These are phyloP conservation scores for Trichosurus vulpecula DNA, from an alignment of 2,797 vertebrate species.

Conservation along the genomic window DNA sequence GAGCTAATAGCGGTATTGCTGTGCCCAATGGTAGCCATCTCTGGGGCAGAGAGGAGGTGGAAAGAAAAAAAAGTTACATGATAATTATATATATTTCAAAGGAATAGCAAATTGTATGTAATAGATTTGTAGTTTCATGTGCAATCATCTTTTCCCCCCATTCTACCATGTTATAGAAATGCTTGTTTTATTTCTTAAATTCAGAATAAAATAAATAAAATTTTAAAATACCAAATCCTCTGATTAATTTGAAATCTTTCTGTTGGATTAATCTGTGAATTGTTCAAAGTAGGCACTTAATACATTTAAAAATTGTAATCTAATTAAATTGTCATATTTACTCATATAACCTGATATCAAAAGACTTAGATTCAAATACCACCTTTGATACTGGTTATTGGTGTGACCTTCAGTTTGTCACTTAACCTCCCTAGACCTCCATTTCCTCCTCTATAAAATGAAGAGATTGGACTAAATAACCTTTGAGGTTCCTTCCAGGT, in stretches of 20 bases:
- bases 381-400: not conserved
- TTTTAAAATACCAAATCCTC: not conserved
- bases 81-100: not conserved
- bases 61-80: not conserved
- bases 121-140: too few relatives aligned
- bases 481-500: not conserved
- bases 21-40: not conserved
- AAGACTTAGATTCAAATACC: not conserved
- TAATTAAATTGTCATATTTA: not conserved
- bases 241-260: not conserved
- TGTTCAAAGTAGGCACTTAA: not conserved
- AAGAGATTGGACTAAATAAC: not conserved
- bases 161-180: not conserved
- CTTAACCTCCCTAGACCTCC: not conserved
- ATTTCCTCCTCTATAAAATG: not conserved
- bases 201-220: not conserved
- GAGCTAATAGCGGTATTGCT: too few relatives aligned
- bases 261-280: not conserved
- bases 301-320: not conserved
- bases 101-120: not conserved
- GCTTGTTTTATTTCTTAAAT: not conserved
- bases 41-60: not conserved
- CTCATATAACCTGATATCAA: not conserved
- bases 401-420: not conserved
- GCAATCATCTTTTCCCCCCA: too few relatives aligned